Base-by-base conservation (phyloP, 2,888 invertebrate species). In the Cosmia pyralina region DNA sequence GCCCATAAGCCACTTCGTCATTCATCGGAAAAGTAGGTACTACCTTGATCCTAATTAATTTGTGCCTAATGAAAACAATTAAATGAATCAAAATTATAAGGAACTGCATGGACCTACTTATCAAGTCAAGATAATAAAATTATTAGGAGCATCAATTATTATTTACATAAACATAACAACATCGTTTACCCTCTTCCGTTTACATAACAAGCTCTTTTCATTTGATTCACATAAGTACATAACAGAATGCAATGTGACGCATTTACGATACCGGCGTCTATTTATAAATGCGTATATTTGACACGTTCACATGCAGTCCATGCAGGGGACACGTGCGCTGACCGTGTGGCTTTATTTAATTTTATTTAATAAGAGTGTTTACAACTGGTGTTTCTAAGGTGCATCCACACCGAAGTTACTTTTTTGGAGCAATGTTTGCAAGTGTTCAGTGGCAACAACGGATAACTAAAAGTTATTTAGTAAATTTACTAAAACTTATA, bases 211-310 rank as follows among this genome's bases (percentile, higher is more conserved):
- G 28, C 11, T 59, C 41, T 58, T 41, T 46, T 41, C 17, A n/a
- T 41, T 15, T 53, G 8, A 58, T 71, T 13, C 17, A 58, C 22
- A 15, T 50, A 50, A 6, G 7, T 41, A 41, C 5, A 15, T 41
- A 55, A 46, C 38, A 17, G 28, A 68, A 71, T 67, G 50, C 70
- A 69, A 38, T 67, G 50, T 69, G 82, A 67, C 53, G 53, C 59
- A 60, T 28, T 67, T 38, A 41, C 8, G 41, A 41, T 38, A 55
- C 50, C 17, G 17, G n/a, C n/a, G 50, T 50, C 38, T 82, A 83
- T 81, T 79, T 73, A 65, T 67, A 83, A 60, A 67, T 28, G 38
- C 11, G 5, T 69, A 63, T 65, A 62, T 64, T 68, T 72, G 48
- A 55, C 13, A 41, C 17, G 72, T 69, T 67, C 73, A 70, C 79